Evolutionary conservation across 2,797 vertebrate genomes (phyloP).

Genomic region (Takifugu rubripes): DNA sequence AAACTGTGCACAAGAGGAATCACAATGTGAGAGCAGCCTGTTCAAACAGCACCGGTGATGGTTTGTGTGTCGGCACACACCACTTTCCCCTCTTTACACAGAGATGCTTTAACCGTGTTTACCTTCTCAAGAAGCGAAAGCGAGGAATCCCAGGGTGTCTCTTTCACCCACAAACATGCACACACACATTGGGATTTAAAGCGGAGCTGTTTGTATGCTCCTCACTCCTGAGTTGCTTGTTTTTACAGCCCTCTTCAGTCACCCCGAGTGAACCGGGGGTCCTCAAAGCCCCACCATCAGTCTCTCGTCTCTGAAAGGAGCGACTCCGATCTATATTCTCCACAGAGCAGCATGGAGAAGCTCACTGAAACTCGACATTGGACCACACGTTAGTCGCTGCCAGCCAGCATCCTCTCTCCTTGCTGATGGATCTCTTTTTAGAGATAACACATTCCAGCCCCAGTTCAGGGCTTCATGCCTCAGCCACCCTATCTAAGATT

Average conservation of each 20-base stretch:
- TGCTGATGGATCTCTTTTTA: conserved; percentile 16
- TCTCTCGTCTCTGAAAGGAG: conserved; percentile 31
- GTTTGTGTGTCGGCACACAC: conserved; percentile 52
- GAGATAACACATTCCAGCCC: conserved; percentile 15
- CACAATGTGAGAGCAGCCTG: conserved; percentile 55
- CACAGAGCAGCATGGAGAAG: conserved; percentile 14
- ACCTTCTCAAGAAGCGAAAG: conserved; percentile 46
- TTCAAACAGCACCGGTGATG: conserved; percentile 59
- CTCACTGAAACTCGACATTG: conserved; percentile 22
- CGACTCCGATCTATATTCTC: conserved; percentile 42
- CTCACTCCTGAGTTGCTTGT: conserved; percentile 59
- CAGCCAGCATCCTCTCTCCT: conserved; percentile 25
- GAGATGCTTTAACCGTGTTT: conserved; percentile 52
- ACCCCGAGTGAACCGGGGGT: conserved; percentile 56
- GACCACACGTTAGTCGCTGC: conserved; percentile 6
- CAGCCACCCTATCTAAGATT: not conserved
- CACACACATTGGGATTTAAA: conserved; percentile 32
- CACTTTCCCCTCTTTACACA: conserved; percentile 41
- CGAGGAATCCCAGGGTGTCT: conserved; percentile 45
- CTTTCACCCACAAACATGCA: conserved; percentile 26
- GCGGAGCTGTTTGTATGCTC: conserved; percentile 51
- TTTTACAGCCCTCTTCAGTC: conserved; percentile 61
- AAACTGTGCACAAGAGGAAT: conserved; percentile 43
- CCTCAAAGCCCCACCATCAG: conserved; percentile 31
- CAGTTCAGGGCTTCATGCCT: conserved; percentile 11